Conservation (phyloP, 2,888 invertebrate species). For the Chymomyza fuscimana region DNA sequence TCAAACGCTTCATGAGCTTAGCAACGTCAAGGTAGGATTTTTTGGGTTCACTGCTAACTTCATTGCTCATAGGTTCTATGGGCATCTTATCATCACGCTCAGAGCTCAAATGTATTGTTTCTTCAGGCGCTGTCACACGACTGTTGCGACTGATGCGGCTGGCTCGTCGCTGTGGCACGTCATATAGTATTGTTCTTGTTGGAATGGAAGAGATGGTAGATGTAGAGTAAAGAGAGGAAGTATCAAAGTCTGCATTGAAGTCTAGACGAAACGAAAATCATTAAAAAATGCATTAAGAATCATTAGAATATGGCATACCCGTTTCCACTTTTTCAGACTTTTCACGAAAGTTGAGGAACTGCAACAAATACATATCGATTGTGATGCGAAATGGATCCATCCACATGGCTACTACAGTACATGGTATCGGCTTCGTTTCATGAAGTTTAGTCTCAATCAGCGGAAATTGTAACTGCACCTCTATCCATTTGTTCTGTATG, state of each 20-base stretch:
- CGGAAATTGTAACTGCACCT: constrained; percentile 69
- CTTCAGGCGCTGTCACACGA: constrained; percentile 71
- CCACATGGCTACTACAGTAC: constrained; percentile 69
- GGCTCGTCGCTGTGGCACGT: constrained; percentile 43
- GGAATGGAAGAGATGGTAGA: constrained; percentile 31
- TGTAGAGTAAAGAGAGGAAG: background rate
- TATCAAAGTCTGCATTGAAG: background rate
- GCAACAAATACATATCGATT: constrained; percentile 63
- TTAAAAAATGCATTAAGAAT: background rate
- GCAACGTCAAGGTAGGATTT: constrained; percentile 10
- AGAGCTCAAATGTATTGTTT: constrained; percentile 79
- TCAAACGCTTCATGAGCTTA: constrained; percentile 32
- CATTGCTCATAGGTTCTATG: background rate
- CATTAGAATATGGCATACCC: constrained; percentile 30
- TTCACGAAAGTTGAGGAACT: constrained; percentile 67
- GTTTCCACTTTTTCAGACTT: constrained; percentile 20
- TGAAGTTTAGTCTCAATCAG: constrained; percentile 1
- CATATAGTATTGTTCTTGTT: constrained; percentile 17
- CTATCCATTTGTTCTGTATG: constrained; percentile 68
- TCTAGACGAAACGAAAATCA: background rate
- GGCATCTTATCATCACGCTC: constrained; percentile 76
- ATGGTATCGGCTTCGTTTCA: constrained; percentile 23
- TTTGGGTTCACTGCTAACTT: background rate
- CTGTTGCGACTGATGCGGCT: constrained; percentile 68
- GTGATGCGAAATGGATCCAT: constrained; percentile 65